phyloP scores from a whole-genome alignment of 2,797 vertebrate species.

The Coccyzus lansbergi region DNA sequence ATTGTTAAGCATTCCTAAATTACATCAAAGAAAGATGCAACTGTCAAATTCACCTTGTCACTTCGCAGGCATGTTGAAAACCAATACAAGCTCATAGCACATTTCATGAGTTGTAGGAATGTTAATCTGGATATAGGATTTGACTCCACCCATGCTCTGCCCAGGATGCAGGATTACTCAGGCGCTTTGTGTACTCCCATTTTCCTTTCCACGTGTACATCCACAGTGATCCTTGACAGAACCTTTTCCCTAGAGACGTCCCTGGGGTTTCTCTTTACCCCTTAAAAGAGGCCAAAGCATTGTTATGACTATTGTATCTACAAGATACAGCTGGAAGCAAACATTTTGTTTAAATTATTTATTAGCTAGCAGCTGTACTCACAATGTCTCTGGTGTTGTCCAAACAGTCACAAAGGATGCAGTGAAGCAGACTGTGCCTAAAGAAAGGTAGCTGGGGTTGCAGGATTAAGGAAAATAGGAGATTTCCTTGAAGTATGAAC shows the following conservation, averaged over 20 bases:
- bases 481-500: neutral
- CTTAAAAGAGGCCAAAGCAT: neutral
- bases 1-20: neutral
- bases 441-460: neutral
- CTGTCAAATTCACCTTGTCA: neutral
- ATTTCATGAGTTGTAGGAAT: neutral
- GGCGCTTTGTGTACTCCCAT: neutral
- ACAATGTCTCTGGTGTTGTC: neutral
- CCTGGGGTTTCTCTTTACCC: neutral
- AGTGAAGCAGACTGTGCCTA: neutral
- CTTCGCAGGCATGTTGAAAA: neutral
- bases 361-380: neutral
- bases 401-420: neutral
- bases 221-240: neutral
- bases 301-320: neutral
- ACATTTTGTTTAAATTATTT: neutral
- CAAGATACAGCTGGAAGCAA: neutral
- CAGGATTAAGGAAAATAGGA: neutral
- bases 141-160: neutral
- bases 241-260: neutral
- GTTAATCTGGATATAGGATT: constrained; percentile 18
- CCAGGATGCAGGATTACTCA: constrained; percentile 14
- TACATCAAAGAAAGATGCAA: neutral
- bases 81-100: neutral
- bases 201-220: neutral